Conservation (phyloP, 2,797 vertebrate species). For the Valencia hispanica region DNA sequence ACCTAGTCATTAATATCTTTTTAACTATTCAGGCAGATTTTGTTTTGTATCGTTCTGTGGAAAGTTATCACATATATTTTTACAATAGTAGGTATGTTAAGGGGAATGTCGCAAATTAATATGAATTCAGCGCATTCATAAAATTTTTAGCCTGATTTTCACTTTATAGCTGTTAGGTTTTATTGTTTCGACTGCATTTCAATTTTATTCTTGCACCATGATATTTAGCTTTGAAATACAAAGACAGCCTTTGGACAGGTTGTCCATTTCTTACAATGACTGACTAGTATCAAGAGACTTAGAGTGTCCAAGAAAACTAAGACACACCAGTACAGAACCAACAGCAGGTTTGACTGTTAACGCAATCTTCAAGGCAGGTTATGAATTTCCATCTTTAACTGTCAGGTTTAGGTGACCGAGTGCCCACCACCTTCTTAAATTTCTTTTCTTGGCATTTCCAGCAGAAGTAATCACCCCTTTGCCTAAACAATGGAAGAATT, state of each 20-base stretch:
- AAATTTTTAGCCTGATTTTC: background rate
- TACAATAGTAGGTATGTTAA: too few relatives aligned
- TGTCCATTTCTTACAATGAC: background rate
- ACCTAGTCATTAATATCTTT: background rate
- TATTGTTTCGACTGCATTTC: background rate
- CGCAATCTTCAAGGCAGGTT: background rate
- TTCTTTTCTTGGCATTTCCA: slow-evolving; percentile 4
- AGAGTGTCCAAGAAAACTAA: background rate
- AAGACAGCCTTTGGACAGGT: background rate
- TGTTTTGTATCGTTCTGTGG: background rate
- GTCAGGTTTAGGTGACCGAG: slow-evolving; percentile 9
- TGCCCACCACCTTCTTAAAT: background rate
- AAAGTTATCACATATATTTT: background rate
- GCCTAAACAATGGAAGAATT: background rate
- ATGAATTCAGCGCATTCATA: background rate
- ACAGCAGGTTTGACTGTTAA: background rate
- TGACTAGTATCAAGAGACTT: background rate
- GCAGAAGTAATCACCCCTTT: background rate
- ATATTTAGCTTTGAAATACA: background rate
- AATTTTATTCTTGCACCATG: background rate
- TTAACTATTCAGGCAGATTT: background rate
- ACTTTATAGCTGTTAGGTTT: background rate
- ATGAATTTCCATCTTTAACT: background rate
- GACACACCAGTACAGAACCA: background rate
- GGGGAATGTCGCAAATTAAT: background rate